These are phyloP conservation scores for Vanessa atalanta DNA, from an alignment of 1,140 invertebrate species.

Conservation along the genomic window DNA sequence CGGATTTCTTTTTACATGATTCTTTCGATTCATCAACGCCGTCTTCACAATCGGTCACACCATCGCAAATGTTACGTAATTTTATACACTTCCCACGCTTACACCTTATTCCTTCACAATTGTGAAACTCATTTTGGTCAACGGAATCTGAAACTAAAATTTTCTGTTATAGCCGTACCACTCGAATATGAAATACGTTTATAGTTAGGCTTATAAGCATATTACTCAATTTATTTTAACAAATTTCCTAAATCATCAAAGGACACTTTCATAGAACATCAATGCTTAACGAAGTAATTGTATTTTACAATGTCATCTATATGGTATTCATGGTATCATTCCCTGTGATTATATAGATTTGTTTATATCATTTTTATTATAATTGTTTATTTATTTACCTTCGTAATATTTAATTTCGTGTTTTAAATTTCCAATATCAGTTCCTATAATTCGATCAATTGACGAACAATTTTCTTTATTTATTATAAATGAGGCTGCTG, in stretches of 20 bases:
- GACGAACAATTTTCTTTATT: conserved; percentile 80
- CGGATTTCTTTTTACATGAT: conserved; percentile 75
- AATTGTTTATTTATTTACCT: conserved; percentile 48
- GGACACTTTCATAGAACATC: too few species aligned
- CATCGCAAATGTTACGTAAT: conserved; percentile 85
- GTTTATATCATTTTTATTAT: background rate
- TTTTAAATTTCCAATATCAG: conserved; percentile 78
- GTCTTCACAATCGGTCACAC: conserved; percentile 86
- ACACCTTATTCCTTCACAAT: conserved; percentile 85
- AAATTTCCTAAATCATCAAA: too few species aligned
- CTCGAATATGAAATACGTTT: too few species aligned
- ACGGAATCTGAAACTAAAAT: conserved; percentile 30
- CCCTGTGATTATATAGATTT: too few species aligned
- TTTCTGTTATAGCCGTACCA: conserved; percentile 23
- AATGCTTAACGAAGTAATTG: too few species aligned
- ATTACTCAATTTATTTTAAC: too few species aligned
- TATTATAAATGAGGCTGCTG: conserved; percentile 82
- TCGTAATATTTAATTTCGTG: conserved; percentile 72
- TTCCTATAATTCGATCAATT: conserved; percentile 60
- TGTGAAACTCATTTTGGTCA: conserved; percentile 35
- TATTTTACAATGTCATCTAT: too few species aligned
- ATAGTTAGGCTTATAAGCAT: too few species aligned
- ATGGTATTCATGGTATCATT: background rate
- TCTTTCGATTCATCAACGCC: conserved; percentile 82
- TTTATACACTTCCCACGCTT: conserved; percentile 86